Evolutionary conservation across 2,888 invertebrate genomes (phyloP).

Genomic region (Drosophila prostipennis): DNA sequence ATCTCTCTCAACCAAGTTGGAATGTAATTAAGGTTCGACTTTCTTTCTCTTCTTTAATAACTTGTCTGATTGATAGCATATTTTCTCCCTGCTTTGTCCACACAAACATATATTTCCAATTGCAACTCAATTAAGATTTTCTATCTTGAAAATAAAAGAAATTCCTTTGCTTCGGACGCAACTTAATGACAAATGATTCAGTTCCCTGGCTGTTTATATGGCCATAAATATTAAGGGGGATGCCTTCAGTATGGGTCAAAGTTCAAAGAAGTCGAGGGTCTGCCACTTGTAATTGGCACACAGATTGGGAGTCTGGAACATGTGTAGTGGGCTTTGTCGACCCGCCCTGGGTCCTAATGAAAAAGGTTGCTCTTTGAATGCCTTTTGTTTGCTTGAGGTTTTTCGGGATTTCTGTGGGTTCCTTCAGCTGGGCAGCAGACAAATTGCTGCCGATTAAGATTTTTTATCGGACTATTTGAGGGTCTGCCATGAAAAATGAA

Average conservation of each 20-base stretch:
- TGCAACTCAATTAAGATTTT: constrained; percentile 76
- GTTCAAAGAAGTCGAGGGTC: constrained; percentile 43
- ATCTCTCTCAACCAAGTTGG: constrained; percentile 2
- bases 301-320: constrained; percentile 31
- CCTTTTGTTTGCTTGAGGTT: constrained; percentile 40
- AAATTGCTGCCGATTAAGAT: constrained; percentile 75
- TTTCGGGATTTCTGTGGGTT: constrained; percentile 18
- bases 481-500: constrained; percentile 37
- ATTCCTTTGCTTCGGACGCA: constrained; percentile 42
- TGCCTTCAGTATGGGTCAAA: constrained; percentile 28
- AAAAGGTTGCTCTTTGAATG: constrained; percentile 57
- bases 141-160: constrained; percentile 57
- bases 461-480: constrained; percentile 58
- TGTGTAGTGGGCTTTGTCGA: constrained; percentile 32
- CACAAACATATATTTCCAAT: constrained; percentile 49
- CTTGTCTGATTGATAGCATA: constrained; percentile 64
- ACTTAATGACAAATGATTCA: constrained; percentile 51
- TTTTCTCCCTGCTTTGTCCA: constrained; percentile 10
- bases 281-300: constrained; percentile 47
- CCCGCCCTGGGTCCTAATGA: constrained; percentile 34
- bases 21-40: constrained; percentile 36
- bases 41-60: constrained; percentile 41
- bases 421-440: constrained; percentile 40
- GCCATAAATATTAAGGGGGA: constrained; percentile 28
- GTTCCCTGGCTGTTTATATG: constrained; percentile 10